Percentiles rank a stretch among this genome's conserved stretches.
These are phyloP conservation scores for Polyodon spathula DNA, from an alignment of 2,113 vertebrate genomes.

Conservation along the genomic window DNA sequence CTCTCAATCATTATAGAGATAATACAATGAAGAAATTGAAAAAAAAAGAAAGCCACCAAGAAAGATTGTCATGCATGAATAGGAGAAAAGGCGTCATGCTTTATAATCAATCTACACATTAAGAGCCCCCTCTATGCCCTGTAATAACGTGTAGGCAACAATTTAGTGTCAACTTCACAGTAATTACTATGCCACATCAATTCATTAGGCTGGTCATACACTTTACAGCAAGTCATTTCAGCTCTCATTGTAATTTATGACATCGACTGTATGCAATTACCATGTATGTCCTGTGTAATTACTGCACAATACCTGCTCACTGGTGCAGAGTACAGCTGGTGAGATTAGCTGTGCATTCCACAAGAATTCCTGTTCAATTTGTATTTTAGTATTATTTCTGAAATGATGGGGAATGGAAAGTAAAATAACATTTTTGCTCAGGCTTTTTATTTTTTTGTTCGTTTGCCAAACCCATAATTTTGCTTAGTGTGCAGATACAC, in stretches of 20 bases:
- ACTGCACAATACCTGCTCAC: not conserved
- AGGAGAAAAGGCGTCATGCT: too few relatives aligned
- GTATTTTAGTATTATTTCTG: not conserved
- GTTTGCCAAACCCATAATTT: too few relatives aligned
- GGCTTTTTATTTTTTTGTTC: not conserved
- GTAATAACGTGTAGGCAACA: too few relatives aligned
- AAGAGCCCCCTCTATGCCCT: too few relatives aligned
- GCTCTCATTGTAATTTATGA: not conserved
- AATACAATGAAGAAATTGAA: too few relatives aligned
- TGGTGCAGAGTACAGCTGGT: not conserved
- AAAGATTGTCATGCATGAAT: too few relatives aligned
- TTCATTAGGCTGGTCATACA: not conserved
- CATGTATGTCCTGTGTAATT: not conserved
- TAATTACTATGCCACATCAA: not conserved
- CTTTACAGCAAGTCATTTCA: not conserved
- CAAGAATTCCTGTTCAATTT: not conserved
- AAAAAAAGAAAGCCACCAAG: too few relatives aligned
- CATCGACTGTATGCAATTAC: not conserved
- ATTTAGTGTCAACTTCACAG: not conserved
- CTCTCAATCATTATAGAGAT: too few relatives aligned
- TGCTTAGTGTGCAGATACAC: too few relatives aligned
- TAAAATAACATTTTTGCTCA: not conserved
- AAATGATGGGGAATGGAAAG: not conserved
- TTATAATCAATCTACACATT: too few relatives aligned
- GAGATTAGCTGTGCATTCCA: not conserved